Conservation (phyloP, 2,113 vertebrate species). For the Orientallactaga bullata region DNA sequence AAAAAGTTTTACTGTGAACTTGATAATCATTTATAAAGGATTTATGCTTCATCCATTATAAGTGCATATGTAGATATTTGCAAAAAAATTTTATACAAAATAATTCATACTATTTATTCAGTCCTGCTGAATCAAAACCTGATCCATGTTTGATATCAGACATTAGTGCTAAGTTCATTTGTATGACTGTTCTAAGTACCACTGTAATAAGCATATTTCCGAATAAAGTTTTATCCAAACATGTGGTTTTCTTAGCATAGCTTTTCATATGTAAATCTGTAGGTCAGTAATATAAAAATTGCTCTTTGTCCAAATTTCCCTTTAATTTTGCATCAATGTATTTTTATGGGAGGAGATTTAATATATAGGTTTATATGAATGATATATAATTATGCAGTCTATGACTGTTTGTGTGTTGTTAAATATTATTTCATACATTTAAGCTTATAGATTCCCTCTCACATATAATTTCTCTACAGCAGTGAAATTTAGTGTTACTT, state of each 20-base stretch:
- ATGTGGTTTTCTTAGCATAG: constrained; percentile 22
- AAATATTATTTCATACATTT: constrained; percentile 4
- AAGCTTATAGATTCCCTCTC: neutral
- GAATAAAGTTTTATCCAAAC: constrained; percentile 23
- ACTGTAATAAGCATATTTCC: neutral
- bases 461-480: neutral
- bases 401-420: neutral
- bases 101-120: too few species aligned
- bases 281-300: neutral
- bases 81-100: too few species aligned
- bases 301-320: neutral
- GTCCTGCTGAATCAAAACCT: too few species aligned
- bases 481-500: neutral
- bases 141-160: neutral
- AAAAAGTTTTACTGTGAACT: too few species aligned
- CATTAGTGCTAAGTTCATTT: neutral
- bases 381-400: neutral
- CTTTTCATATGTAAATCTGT: neutral
- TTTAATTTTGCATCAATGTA: neutral
- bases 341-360: neutral
- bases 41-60: too few species aligned
- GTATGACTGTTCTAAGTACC: neutral
- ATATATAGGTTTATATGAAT: neutral
- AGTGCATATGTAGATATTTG: too few species aligned
- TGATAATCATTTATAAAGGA: too few species aligned